Conservation (phyloP, 2,113 vertebrate genomes). For the Panurus biarmicus region DNA sequence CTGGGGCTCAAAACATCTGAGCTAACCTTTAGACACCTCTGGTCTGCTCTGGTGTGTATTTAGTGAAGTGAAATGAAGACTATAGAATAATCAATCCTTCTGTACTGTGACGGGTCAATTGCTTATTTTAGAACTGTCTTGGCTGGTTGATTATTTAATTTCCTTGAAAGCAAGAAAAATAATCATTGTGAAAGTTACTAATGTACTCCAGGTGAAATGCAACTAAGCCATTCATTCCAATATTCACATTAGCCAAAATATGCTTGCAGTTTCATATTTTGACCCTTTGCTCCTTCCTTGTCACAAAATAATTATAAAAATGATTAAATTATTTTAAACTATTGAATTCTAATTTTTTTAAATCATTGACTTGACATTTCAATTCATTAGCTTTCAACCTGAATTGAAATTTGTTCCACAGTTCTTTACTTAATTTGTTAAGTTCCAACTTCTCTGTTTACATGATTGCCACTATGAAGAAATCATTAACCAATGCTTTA, state of each 20-base stretch:
- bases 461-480: conserved; percentile 18
- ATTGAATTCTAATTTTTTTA: conserved; percentile 35
- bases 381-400: conserved; percentile 40
- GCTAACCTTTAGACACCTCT: conserved; percentile 4
- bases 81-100: conserved; percentile 30
- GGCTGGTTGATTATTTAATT: conserved; percentile 54
- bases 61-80: conserved; percentile 22
- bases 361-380: conserved; percentile 35
- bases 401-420: conserved; percentile 35
- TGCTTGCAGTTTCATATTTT: background rate
- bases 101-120: background rate
- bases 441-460: conserved; percentile 42
- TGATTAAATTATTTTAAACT: conserved; percentile 24
- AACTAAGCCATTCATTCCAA: conserved; percentile 1
- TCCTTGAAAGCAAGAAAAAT: conserved; percentile 62
- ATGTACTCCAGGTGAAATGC: conserved; percentile 49
- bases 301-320: conserved; percentile 40
- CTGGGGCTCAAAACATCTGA: background rate
- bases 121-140: conserved; percentile 48
- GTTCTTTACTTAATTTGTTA: conserved; percentile 28
- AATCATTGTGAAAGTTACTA: conserved; percentile 51
- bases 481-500: conserved; percentile 34
- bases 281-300: conserved; percentile 3
- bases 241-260: conserved; percentile 18
- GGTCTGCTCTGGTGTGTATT: background rate